Conservation (phyloP, 2,797 vertebrate species). For the Pseudomugil tenellus region DNA sequence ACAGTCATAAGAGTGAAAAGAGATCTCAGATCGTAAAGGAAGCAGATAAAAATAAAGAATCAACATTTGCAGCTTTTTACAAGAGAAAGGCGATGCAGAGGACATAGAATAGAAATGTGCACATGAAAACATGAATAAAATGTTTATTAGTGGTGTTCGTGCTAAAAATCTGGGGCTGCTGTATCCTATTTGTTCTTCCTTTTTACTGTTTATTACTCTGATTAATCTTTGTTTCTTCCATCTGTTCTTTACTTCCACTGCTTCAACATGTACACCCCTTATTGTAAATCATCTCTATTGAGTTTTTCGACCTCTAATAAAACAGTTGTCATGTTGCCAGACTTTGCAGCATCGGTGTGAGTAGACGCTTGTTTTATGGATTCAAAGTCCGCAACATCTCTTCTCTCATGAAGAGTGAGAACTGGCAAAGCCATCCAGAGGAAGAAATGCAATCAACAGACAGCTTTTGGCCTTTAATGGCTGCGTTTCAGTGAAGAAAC, state of each 20-base stretch:
- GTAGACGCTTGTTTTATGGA: slow-evolving; percentile 37
- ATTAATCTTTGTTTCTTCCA: not conserved
- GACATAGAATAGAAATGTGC: too few relatives aligned
- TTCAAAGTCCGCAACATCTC: slow-evolving; percentile 61
- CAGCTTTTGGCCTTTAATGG: slow-evolving; percentile 38
- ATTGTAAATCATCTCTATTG: slow-evolving; percentile 5
- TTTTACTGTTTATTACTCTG: not conserved
- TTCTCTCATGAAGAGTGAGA: slow-evolving; percentile 51
- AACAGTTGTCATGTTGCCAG: slow-evolving; percentile 7
- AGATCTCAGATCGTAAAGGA: too few relatives aligned
- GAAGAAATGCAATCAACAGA: slow-evolving; percentile 55
- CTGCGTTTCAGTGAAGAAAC: slow-evolving; percentile 19
- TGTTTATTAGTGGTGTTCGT: not conserved
- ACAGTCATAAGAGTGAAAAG: too few relatives aligned
- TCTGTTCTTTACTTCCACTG: not conserved
- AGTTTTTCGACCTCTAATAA: slow-evolving; percentile 27
- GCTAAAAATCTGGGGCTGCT: not conserved
- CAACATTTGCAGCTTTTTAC: too few relatives aligned
- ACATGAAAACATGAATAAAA: too few relatives aligned
- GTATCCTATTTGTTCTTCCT: not conserved
- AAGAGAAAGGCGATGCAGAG: too few relatives aligned
- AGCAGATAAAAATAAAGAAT: too few relatives aligned
- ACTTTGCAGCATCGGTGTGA: slow-evolving; percentile 35
- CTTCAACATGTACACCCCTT: not conserved
- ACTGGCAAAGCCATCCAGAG: slow-evolving; percentile 47